Base-by-base conservation (phyloP, 2,113 vertebrate genomes). In the Enhydra lutris region DNA sequence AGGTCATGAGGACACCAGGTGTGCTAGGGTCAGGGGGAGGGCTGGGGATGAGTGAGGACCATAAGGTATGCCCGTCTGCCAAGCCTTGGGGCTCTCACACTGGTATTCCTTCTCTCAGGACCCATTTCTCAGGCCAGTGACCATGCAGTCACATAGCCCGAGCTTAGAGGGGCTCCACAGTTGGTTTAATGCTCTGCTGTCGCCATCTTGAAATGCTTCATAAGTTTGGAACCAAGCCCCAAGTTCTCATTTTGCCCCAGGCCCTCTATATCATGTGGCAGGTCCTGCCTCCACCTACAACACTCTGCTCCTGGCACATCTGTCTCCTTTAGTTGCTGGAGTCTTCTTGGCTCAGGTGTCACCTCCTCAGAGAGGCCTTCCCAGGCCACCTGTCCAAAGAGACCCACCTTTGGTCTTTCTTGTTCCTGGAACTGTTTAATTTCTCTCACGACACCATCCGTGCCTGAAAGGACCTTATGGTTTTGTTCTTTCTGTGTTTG, bases 191-290 rank as follows among this genome's bases (percentile, higher is more conserved):
- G 21, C 50, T 59, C 47, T 21, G 9, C 21, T 57, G 13, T 4
- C 0, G 0, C 39, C 84, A 20, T 55, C 55, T 55, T 23, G 57
- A 89, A 55, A 67, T 83, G 36, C n/a, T 69, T 17, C 18, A 17
- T 23, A 11, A 0, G 1, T 45, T 71, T 88, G 24, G 39, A 67
- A 55, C 0, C 2, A 79, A 86, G n/a, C 6, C 59, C 31, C 31
- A 18, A 10, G 2, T 39, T 89, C 79, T 65, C 17, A 42, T 92
- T 61, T 71, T 21, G 24, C 4, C 2, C 0, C 1, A 34, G 26
- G 34, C 39, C 14, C 21, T 1, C 4, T 1, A 34, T 42, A 52
- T 55, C 14, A 0, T 1, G 4, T 1, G 10, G 18, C 0, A 0
- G 1, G 42, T 23, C 23, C n/a, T 17, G 36, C 57, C 57, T 85